Percentiles rank a stretch among this genome's conserved stretches.
These are phyloP conservation scores for Sebastes baramenuke DNA, from an alignment of 2,797 vertebrate genomes.

Conservation along the genomic window DNA sequence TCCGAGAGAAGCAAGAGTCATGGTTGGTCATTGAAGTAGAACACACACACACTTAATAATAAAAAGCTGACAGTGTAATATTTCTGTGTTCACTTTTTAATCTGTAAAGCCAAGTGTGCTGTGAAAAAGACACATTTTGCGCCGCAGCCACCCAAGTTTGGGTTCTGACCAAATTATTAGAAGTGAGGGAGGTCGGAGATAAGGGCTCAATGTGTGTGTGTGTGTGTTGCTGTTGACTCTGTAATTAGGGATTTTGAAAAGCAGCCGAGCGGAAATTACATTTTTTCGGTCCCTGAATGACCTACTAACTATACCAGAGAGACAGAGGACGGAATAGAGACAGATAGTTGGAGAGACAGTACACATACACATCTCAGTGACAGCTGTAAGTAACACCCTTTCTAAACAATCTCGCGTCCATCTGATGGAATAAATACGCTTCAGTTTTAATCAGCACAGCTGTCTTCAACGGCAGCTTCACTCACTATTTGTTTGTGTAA, in stretches of 20 bases:
- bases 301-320: constrained; percentile 13
- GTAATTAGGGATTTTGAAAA: constrained; percentile 56
- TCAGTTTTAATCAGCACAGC: not conserved
- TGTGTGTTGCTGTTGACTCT: constrained; percentile 23
- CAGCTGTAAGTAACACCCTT: not conserved
- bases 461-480: not conserved
- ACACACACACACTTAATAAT: not conserved
- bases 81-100: constrained; percentile 25
- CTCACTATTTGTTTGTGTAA: not conserved
- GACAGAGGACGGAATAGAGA: not conserved
- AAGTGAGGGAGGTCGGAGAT: not conserved
- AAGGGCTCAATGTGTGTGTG: not conserved
- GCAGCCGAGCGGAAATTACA: constrained; percentile 34
- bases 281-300: constrained; percentile 29
- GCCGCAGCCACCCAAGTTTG: not conserved
- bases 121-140: not conserved
- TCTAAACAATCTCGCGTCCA: not conserved
- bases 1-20: constrained; percentile 1
- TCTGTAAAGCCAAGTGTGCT: constrained; percentile 1
- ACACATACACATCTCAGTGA: not conserved
- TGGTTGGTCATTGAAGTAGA: not conserved
- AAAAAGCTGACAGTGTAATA: constrained; percentile 12
- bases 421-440: not conserved
- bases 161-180: constrained; percentile 32
- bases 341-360: not conserved